Conservation (phyloP, 2,888 invertebrate genomes). For the Pollenia labialis region DNA sequence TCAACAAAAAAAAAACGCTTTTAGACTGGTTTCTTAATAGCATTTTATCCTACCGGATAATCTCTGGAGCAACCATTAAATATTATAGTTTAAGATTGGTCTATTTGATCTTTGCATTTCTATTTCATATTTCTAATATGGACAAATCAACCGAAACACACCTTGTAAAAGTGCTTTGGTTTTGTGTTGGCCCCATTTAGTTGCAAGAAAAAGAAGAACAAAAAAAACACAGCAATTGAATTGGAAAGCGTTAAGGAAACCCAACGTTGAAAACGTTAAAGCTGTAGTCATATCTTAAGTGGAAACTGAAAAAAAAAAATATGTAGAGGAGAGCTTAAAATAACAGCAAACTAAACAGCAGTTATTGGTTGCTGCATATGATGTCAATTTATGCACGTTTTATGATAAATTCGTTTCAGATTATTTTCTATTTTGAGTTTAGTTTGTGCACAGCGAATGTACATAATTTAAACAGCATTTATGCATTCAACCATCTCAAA, state of each 20-base stretch:
- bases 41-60: conserved; percentile 64
- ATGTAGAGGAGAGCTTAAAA: conserved; percentile 28
- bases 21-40: conserved; percentile 54
- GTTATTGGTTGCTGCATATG: conserved; percentile 70
- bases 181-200: conserved; percentile 56
- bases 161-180: conserved; percentile 61
- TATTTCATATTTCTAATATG: conserved; percentile 66
- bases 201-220: conserved; percentile 5
- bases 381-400: conserved; percentile 73
- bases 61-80: conserved; percentile 58
- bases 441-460: conserved; percentile 49
- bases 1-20: background rate
- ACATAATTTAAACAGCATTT: conserved; percentile 57
- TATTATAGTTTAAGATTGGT: conserved; percentile 44
- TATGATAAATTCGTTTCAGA: conserved; percentile 72
- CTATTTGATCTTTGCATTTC: conserved; percentile 65
- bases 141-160: conserved; percentile 70
- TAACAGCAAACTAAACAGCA: conserved; percentile 58
- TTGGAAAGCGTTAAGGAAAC: conserved; percentile 63
- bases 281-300: background rate
- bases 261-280: conserved; percentile 9
- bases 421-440: conserved; percentile 62
- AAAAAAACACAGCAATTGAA: conserved; percentile 29
- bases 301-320: background rate
- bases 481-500: conserved; percentile 30